Percentiles rank a stretch among this genome's conserved stretches.
Evolutionary conservation across 1,140 invertebrate genomes (phyloP).

Genomic region (Drosophila lacertosa): DNA sequence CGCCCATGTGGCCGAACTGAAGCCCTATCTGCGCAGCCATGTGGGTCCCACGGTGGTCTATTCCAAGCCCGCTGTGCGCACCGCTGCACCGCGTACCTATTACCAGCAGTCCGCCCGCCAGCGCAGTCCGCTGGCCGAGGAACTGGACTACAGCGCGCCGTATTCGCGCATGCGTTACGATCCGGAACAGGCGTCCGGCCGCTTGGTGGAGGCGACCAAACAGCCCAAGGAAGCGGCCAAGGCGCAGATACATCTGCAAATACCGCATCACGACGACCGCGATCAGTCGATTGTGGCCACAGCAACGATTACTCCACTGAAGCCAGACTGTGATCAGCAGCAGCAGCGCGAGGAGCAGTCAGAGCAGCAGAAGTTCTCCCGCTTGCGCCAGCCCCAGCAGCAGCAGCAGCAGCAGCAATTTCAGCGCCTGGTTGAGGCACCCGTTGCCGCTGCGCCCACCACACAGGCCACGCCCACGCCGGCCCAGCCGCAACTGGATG

Average conservation of each 20-base stretch:
- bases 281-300: conserved; percentile 61
- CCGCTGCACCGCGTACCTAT: conserved; percentile 36
- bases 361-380: conserved; percentile 21
- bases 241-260: conserved; percentile 75
- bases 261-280: conserved; percentile 46
- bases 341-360: conserved; percentile 19
- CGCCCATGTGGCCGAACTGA: conserved; percentile 67
- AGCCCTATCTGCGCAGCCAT: conserved; percentile 63
- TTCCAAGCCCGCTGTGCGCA: conserved; percentile 41
- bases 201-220: conserved; percentile 40
- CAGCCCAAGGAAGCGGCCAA: conserved; percentile 31
- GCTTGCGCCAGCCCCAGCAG: conserved; percentile 17
- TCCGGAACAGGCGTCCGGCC: conserved; percentile 52
- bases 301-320: conserved; percentile 57
- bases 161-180: conserved; percentile 75
- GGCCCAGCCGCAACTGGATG: conserved; percentile 46
- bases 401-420: conserved; percentile 45
- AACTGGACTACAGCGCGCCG: conserved; percentile 73
- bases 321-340: conserved; percentile 60
- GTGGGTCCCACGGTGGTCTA: conserved; percentile 62
- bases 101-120: conserved; percentile 53
- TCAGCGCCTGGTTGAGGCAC: conserved; percentile 68
- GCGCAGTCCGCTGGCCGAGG: conserved; percentile 57
- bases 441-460: conserved; percentile 84
- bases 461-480: conserved; percentile 84